These are phyloP conservation scores for Sylvicola fuscatus DNA, from an alignment of 2,888 invertebrate species.

Conservation along the genomic window DNA sequence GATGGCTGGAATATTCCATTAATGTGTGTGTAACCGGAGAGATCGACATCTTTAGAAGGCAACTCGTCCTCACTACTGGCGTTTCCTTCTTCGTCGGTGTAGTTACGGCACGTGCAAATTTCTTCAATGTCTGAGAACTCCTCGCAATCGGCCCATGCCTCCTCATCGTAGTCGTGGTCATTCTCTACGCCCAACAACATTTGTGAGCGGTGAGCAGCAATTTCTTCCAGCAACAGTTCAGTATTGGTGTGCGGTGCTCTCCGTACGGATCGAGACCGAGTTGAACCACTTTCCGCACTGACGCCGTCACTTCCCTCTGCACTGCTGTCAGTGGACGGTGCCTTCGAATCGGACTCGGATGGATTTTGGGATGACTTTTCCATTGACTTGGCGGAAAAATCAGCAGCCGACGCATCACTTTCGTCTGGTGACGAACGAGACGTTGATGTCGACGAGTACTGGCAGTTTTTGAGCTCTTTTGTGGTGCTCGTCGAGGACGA, in stretches of 20 bases:
- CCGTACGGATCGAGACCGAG: not conserved
- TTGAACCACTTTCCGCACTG: no score
- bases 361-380: no score
- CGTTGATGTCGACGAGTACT: no score
- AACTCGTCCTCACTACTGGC: conserved; percentile 9
- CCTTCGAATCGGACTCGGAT: no score
- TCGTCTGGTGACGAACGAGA: no score
- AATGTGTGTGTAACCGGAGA: conserved; percentile 16
- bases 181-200: conserved; percentile 5
- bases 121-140: conserved; percentile 23
- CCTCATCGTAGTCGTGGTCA: conserved; percentile 13
- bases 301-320: not conserved
- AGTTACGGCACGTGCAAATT: conserved; percentile 23
- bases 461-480: not conserved
- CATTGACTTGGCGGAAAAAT: no score
- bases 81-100: conserved; percentile 8
- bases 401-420: not conserved
- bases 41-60: conserved; percentile 15
- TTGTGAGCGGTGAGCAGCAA: conserved; percentile 2
- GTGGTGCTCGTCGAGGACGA: not conserved
- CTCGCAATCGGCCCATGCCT: conserved; percentile 10
- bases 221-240: conserved; percentile 1
- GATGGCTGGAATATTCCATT: conserved; percentile 14
- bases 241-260: not conserved
- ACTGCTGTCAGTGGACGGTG: not conserved